A percentile compares a stretch with the other conserved stretches of the same genome.
Conservation (phyloP, 2,113 vertebrate species). For the Thamnaconus septentrionalis region DNA sequence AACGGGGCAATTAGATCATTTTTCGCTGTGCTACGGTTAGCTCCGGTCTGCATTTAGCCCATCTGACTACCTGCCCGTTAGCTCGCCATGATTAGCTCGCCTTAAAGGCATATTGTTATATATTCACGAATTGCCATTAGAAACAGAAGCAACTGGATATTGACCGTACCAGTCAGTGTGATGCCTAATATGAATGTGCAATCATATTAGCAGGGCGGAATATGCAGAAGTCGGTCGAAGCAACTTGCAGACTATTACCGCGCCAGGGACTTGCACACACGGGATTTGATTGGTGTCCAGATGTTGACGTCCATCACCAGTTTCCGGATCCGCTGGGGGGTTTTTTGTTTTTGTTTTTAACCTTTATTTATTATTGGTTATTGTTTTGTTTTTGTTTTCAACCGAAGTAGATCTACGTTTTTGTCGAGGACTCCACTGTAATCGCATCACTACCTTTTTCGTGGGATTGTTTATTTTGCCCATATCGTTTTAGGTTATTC, state of each 20-base stretch:
- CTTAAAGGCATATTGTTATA: too few species aligned
- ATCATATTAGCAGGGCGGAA: too few species aligned
- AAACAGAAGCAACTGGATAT: too few species aligned
- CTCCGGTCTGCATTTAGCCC: neutral
- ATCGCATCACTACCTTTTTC: too few species aligned
- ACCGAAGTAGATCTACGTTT: too few species aligned
- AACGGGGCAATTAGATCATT: conserved; percentile 12
- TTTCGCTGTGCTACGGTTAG: conserved; percentile 44
- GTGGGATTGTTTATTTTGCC: too few species aligned
- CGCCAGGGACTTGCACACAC: conserved; percentile 33
- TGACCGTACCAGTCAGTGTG: too few species aligned
- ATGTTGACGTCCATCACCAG: conserved; percentile 28
- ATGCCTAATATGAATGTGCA: too few species aligned
- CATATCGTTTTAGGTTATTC: too few species aligned
- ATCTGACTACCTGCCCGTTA: conserved; percentile 1
- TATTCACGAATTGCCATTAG: neutral
- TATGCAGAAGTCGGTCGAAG: neutral
- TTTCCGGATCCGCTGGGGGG: conserved; percentile 48
- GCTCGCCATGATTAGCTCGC: neutral
- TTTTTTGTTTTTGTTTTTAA: too few species aligned
- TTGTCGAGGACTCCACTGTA: too few species aligned
- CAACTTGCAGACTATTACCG: conserved; percentile 51
- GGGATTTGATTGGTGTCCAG: conserved; percentile 39
- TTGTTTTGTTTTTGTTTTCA: too few species aligned
- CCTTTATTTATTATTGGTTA: neutral